Base-by-base conservation (phyloP, 2,888 invertebrate genomes). In the Dynastes maya region DNA sequence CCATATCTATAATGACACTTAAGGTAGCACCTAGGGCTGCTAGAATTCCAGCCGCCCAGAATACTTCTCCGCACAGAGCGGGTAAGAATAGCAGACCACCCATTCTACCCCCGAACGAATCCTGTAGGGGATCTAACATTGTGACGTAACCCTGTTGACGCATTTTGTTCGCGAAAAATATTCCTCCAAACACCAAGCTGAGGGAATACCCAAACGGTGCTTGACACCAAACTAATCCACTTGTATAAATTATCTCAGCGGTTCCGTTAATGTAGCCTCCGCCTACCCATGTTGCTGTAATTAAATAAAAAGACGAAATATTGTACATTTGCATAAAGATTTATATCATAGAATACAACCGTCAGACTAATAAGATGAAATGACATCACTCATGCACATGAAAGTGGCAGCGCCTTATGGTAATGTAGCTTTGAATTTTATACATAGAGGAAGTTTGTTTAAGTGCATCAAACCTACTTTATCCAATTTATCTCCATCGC, bases 231-330 rank as follows among this genome's bases (percentile, higher is more conserved):
- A 98, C 94, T 86, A 99, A 90, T 0, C 98, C 98, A 80, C 92
- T 93, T 58, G 96, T 96, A 90, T 97, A 98, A 85, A 99, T 97
- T 67, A 96, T 96, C 90, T 99, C 99, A 37, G 99, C 98, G 22
- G 99, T 98, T 81, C 99, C 99, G 89, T 99, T 99, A 89, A 99
- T 99, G 91, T 99, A 99, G 72, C 98, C 99, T 63, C 99, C 99
- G 81, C 99, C 99, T 75, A 99, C 99, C 99, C 99, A 99, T 16
- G 99, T 99, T 67, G 99, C 98, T 97, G 89, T 29, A 89, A 88
- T 74, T 45, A 55, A 82, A 84, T 22, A 22, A 55, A 22, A 16
- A 55, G 16, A 55, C 45, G 11, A 77, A 68, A 68, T 22, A n/a
- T 61, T n/a, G 32, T 32, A 63, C 27, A 63, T 32, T 29, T 63